Conservation (phyloP, 1,140 invertebrate species). For the Arion vulgaris region DNA sequence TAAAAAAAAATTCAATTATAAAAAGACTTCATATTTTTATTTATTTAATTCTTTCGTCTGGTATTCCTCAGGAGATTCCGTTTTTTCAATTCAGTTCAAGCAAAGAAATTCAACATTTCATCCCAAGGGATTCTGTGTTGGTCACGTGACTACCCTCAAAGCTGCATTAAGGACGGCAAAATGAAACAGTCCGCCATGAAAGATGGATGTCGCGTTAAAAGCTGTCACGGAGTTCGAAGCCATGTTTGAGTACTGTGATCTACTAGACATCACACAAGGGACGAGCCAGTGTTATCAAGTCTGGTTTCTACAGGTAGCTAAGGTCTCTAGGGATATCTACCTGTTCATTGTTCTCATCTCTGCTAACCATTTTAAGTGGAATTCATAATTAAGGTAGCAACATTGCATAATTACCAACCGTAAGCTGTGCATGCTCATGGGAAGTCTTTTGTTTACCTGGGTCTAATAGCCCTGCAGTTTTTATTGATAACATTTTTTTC, state of each 20-base stretch:
- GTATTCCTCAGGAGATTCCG: neutral
- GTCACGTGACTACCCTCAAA: neutral
- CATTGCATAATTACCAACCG: neutral
- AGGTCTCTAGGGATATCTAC: neutral
- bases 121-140: neutral
- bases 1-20: no score
- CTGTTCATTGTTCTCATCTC: neutral
- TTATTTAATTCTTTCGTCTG: no score
- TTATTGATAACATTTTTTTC: no score
- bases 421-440: neutral
- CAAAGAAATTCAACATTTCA: neutral
- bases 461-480: neutral
- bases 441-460: neutral
- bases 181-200: neutral
- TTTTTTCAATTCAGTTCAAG: neutral
- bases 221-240: neutral
- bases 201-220: neutral
- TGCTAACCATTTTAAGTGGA: neutral
- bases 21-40: no score
- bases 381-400: constrained; percentile 3
- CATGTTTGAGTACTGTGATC: neutral
- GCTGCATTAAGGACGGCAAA: neutral
- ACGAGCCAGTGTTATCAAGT: neutral
- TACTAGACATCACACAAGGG: neutral
- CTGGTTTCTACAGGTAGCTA: neutral